Evolutionary conservation across 92 coral and sea anemone genomes (phyloP), one percentile per base, ranked within the genome.

Genomic region (Scolanthus callimorphus): DNA sequence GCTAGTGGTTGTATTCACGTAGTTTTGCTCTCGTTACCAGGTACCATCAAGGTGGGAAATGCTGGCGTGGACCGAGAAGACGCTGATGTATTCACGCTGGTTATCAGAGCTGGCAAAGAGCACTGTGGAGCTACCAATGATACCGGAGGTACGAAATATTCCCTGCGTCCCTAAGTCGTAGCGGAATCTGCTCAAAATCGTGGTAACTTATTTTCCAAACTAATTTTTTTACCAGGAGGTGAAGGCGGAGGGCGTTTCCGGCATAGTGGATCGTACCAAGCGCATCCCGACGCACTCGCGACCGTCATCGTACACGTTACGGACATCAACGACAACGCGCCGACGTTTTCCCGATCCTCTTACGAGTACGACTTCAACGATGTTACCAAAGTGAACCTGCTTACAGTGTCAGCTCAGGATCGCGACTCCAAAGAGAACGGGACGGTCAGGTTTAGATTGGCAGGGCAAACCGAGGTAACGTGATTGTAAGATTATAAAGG

Each of bases 261-360:
- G 6, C 15, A 6, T 15, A 6, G 66, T 49, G 88, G 83, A 29
- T 88, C 83, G 8, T 64, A 74, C 39, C 23, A 49, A 0, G 87
- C 65, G 0, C 57, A 70, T 2, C 75, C 89, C 0, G 54, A 71
- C 1, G 78, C 98, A 10, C 44, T 65, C 19, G 96, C 96, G 15
- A 45, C 73, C 3, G 96, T 92, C 34, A 77, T 81, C 73, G 69
- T 92, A 34, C 59, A 52, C 2, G 67, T 92, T 3, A 58, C 71
- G 12, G 98, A 92, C 57, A 60, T 73, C 34, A 92, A 92, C 62
- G 98, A 92, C 63, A 88, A 89, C 34, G 72, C 98, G 3, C 98
- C 98, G 11, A 62, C 46, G 38, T 92, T 92, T 59, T 10, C 38
- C 0, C 24, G 65, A 30, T 25, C 59, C 20, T 37, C 78, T 17